Percentiles rank a stretch among this genome's conserved stretches.
Conservation (phyloP, 2,888 invertebrate genomes). For the Diplolepis rosae region DNA sequence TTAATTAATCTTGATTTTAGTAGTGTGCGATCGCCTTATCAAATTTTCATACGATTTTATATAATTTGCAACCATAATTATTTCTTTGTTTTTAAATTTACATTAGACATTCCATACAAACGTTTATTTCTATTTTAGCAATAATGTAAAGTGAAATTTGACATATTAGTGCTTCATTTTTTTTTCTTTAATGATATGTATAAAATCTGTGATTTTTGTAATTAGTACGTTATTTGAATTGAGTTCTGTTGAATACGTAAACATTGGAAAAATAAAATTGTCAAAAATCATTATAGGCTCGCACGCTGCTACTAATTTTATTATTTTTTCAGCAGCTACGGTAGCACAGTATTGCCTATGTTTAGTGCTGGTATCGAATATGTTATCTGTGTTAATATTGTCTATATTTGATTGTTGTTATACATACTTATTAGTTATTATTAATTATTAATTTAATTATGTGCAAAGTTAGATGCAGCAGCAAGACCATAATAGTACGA, state of each 20-base stretch:
- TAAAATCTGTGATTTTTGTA: not conserved
- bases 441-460: slow-evolving; percentile 64
- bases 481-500: slow-evolving; percentile 41
- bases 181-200: not conserved
- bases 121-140: not conserved
- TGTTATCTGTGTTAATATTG: slow-evolving; percentile 70
- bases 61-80: not conserved
- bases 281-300: slow-evolving; percentile 65
- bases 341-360: slow-evolving; percentile 72
- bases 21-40: slow-evolving; percentile 67
- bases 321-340: slow-evolving; percentile 72
- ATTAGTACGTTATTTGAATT: not conserved
- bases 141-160: not conserved
- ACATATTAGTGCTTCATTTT: not conserved
- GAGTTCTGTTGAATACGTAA: not conserved
- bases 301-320: slow-evolving; percentile 72
- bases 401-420: slow-evolving; percentile 56
- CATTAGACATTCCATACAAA: not conserved
- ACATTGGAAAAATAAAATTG: slow-evolving; percentile 21
- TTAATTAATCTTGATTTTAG: slow-evolving; percentile 49
- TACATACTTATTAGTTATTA: slow-evolving; percentile 62
- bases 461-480: slow-evolving; percentile 59
- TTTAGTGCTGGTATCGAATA: slow-evolving; percentile 70
- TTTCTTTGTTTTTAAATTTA: not conserved
- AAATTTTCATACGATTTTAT: not conserved